phyloP scores from a whole-genome alignment of 2,797 vertebrate species.

The Phoeniculus purpureus region DNA sequence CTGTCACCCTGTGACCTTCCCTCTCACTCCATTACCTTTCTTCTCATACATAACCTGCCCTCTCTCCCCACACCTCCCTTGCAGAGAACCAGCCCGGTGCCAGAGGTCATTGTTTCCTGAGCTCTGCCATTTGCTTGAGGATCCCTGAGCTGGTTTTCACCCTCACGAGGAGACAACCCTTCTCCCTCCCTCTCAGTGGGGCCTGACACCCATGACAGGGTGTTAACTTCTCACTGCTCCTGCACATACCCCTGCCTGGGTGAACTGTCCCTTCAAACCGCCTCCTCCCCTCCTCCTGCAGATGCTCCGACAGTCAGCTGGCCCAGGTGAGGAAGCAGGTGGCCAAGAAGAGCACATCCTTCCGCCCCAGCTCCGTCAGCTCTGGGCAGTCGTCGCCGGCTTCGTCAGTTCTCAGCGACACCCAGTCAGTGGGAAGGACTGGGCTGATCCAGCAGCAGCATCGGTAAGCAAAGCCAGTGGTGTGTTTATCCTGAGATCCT shows the following conservation, averaged over 20 bases:
- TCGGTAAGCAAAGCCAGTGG: slow-evolving; percentile 58
- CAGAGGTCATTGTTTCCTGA: background rate
- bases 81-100: background rate
- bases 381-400: slow-evolving; percentile 73
- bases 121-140: background rate
- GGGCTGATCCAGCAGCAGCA: slow-evolving; percentile 53
- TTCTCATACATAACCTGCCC: background rate
- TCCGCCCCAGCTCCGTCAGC: slow-evolving; percentile 79
- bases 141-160: background rate
- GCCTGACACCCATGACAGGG: too few species aligned
- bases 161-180: rapidly evolving
- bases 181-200: background rate
- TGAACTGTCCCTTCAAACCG: too few species aligned
- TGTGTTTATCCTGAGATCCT: background rate
- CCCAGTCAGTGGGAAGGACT: background rate
- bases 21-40: background rate
- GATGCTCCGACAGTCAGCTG: slow-evolving; percentile 75
- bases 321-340: slow-evolving; percentile 89
- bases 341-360: slow-evolving; percentile 97
- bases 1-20: background rate
- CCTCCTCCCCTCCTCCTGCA: slow-evolving; percentile 7
- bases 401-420: slow-evolving; percentile 62
- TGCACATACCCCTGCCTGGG: too few species aligned
- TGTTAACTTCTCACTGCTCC: too few species aligned
- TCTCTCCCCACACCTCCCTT: background rate